These are phyloP conservation scores for Synanthedon andrenaeformis DNA, from an alignment of 2,888 invertebrate species.

Conservation along the genomic window DNA sequence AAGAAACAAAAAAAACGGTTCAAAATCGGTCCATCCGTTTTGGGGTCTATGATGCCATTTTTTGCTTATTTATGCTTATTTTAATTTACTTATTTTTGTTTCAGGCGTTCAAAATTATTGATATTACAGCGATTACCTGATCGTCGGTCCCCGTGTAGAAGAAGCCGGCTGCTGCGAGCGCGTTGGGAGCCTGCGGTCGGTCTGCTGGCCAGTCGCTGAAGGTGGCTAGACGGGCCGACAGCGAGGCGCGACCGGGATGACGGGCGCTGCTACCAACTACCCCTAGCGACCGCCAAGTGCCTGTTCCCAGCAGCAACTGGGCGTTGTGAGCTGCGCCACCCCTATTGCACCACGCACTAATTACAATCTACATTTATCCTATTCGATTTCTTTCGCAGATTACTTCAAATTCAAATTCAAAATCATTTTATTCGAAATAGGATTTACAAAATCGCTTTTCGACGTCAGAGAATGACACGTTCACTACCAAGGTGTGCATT, in stretches of 20 bases:
- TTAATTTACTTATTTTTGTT: no score
- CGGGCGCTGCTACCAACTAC: conserved; percentile 60
- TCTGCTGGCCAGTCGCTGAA: conserved; percentile 82
- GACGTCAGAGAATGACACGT: no score
- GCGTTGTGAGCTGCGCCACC: conserved; percentile 48
- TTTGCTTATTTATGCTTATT: no score
- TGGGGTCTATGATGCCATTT: no score
- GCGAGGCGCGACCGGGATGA: conserved; percentile 75
- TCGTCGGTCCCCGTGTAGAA: conserved; percentile 82
- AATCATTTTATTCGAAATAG: no score
- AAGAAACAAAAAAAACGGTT: no score
- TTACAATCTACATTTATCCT: not conserved
- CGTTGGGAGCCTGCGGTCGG: conserved; percentile 79
- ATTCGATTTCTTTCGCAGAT: no score
- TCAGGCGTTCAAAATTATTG: no score
- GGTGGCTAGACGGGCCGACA: conserved; percentile 77
- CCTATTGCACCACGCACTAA: not conserved
- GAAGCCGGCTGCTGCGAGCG: conserved; percentile 88
- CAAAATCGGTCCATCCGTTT: no score
- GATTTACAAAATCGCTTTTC: no score
- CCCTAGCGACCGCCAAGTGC: conserved; percentile 46
- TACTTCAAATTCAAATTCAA: no score
- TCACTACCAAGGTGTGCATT: no score
- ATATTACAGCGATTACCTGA: conserved; percentile 51
- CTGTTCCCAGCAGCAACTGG: conserved; percentile 37